These are phyloP conservation scores for Macrocentrus cingulum DNA, from an alignment of 1,140 invertebrate genomes.

Conservation along the genomic window DNA sequence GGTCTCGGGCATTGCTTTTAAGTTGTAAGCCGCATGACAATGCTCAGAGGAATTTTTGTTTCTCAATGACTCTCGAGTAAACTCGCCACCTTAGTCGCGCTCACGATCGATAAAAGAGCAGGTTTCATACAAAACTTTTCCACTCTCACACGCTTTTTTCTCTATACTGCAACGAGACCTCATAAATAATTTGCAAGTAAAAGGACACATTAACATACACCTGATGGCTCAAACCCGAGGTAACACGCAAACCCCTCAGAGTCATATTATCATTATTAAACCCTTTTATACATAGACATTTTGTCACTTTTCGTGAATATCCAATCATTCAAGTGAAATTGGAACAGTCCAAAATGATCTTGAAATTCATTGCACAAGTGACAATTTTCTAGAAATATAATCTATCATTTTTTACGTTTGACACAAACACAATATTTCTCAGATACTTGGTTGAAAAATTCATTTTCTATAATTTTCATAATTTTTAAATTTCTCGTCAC, in stretches of 20 bases:
- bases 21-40: constrained; percentile 23
- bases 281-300: background rate
- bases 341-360: no score
- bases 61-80: background rate
- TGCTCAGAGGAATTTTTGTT: constrained; percentile 24
- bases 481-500: no score
- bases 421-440: no score
- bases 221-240: constrained; percentile 8
- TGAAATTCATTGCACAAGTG: no score
- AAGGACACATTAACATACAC: constrained; percentile 27
- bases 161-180: constrained; percentile 3
- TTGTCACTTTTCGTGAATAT: background rate
- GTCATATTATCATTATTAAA: background rate
- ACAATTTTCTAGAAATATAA: no score
- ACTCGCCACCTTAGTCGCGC: no score
- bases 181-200: constrained; percentile 23
- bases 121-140: no score
- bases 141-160: background rate
- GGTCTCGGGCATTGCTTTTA: constrained; percentile 38
- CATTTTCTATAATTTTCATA: no score
- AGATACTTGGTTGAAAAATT: no score
- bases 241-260: constrained; percentile 23
- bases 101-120: no score
- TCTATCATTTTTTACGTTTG: no score
- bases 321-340: background rate